Base-by-base conservation (phyloP, 2,888 invertebrate genomes). In the Agonum fuliginosum region DNA sequence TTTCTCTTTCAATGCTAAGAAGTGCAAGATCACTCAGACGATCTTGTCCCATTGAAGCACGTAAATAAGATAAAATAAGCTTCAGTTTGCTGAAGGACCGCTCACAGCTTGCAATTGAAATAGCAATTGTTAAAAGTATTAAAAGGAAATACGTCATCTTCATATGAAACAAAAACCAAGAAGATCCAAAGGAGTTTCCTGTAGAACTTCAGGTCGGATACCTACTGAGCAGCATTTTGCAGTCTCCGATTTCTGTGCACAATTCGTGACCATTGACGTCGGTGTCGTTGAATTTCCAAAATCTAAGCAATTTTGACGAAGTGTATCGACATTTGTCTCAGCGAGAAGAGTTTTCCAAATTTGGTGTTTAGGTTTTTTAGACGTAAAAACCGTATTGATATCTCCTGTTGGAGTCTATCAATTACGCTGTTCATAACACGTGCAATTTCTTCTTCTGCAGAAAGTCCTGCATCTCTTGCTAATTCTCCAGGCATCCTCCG, bases 71-170 rank as follows among this genome's bases (percentile, higher is more conserved):
- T n/a, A n/a, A n/a, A n/a, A n/a, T n/a, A n/a, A n/a, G n/a, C n/a
- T n/a, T n/a, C n/a, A n/a, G n/a, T n/a, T n/a, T n/a, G n/a, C n/a
- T n/a, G n/a, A 19, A 51, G 3, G 19, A 51, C 6, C 51, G 51
- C 17, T 51, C 51, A 19, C 19, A 51, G 51, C 51, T 51, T 14
- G 51, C 17, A 51, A 80, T 79, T 78, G 78, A 79, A 76, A 78
- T 67, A 48, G 78, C 69, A 34, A 79, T 79, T 34, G 70, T 78
- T 10, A 76, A 71, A 62, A 78, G 78, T 78, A 79, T 79, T 79
- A 76, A 72, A 69, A 80, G 76, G 75, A 43, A 80, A 78, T 69
- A 74, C 69, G 76, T 75, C 78, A 75, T 75, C 78, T 48, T 54
- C 76, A 71, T 78, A 78, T 62, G 71, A 70, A 54, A 78, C 75